Evolutionary conservation across 2,797 vertebrate genomes (phyloP).

Genomic region (Enteromius treurensis): DNA sequence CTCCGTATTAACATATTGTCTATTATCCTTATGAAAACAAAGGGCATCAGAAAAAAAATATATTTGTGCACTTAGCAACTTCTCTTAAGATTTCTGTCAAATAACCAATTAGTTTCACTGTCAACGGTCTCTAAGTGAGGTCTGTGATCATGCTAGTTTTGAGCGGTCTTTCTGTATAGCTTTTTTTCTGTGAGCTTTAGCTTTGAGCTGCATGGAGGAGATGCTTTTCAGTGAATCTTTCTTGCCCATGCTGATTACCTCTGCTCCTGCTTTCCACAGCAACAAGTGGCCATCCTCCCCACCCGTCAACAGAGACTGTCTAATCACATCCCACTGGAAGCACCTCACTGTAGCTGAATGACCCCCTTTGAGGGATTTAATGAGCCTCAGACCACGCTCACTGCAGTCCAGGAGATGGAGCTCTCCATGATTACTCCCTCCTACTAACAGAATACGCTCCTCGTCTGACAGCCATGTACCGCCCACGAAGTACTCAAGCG

Average conservation of each 20-base stretch:
- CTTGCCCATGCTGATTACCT: conserved; percentile 73
- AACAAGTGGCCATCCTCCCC: conserved; percentile 92
- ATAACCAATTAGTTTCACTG: neutral
- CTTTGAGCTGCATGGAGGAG: conserved; percentile 82
- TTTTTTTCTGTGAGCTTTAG: conserved; percentile 80
- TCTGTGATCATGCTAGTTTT: neutral
- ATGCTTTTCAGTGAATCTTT: conserved; percentile 80
- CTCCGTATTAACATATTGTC: neutral
- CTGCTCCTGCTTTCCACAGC: conserved; percentile 85
- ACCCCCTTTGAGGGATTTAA: conserved; percentile 78
- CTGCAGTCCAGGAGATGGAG: conserved; percentile 83
- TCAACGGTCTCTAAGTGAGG: neutral
- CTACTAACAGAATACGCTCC: conserved; percentile 82
- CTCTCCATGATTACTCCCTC: conserved; percentile 79
- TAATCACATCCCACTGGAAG: conserved; percentile 82
- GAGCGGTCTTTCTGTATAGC: conserved; percentile 70
- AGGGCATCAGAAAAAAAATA: neutral
- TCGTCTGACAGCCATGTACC: conserved; percentile 83
- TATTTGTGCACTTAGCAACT: neutral
- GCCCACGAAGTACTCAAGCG: conserved; percentile 87
- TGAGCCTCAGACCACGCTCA: conserved; percentile 66
- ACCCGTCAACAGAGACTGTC: conserved; percentile 84
- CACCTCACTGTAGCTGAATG: conserved; percentile 86
- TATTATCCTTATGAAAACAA: neutral
- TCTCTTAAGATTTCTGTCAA: neutral